Conservation (phyloP, 2,113 vertebrate genomes). For the Montifringilla adamsi region DNA sequence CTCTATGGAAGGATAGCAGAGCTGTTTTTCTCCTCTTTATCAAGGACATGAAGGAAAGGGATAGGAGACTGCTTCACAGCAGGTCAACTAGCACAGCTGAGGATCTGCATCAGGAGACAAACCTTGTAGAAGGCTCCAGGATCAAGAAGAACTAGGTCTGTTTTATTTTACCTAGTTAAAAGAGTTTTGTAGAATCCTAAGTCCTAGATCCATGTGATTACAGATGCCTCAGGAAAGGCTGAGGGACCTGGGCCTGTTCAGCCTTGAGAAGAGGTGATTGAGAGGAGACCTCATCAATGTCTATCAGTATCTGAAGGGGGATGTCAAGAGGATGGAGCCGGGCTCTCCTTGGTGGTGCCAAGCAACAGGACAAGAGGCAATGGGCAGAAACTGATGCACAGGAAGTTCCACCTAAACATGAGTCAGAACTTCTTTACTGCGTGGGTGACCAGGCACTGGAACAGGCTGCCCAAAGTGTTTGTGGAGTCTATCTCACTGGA, state of each 20-base stretch:
- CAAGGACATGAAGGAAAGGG: background rate
- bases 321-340: background rate
- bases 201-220: background rate
- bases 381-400: background rate
- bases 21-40: background rate
- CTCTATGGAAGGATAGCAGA: background rate
- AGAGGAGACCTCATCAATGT: background rate
- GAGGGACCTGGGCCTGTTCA: background rate
- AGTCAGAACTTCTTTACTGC: background rate
- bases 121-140: background rate
- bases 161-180: background rate
- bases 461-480: background rate
- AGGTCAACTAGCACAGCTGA: background rate
- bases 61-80: background rate
- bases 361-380: background rate
- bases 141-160: background rate
- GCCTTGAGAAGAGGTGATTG: background rate
- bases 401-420: background rate
- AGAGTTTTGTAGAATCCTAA: background rate
- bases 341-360: fast-evolving
- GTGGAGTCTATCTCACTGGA: background rate
- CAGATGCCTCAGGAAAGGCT: background rate
- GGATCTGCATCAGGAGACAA: background rate
- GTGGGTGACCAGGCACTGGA: fast-evolving
- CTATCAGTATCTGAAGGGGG: background rate